Percentiles rank a stretch among this genome's conserved stretches.
Evolutionary conservation across 2,113 vertebrate species (phyloP).

Genomic region (Bubalus kerabau): DNA sequence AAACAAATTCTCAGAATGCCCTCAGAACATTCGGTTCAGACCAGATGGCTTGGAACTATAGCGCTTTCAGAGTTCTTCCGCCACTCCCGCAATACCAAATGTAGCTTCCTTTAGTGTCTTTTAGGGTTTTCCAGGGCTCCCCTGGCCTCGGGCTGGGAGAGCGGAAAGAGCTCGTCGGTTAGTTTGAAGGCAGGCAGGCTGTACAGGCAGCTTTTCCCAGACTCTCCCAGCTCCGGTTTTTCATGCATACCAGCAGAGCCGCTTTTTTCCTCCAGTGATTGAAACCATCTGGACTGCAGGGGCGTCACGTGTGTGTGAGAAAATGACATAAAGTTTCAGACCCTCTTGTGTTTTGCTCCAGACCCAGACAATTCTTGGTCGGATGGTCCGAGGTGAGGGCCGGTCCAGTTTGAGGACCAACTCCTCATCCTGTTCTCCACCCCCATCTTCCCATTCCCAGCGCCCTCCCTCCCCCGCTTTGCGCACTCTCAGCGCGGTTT

Average conservation of each 20-base stretch:
- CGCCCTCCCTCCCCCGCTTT: not conserved
- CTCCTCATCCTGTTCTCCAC: not conserved
- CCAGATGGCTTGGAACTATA: not conserved
- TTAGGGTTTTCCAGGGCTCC: not conserved
- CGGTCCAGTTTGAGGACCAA: not conserved
- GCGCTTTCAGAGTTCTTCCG: not conserved
- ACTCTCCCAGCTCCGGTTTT: constrained; percentile 67
- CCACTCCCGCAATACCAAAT: not conserved
- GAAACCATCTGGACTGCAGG: constrained; percentile 73
- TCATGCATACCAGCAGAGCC: constrained; percentile 71
- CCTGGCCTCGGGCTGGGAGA: not conserved
- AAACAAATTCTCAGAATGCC: not conserved
- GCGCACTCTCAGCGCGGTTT: not conserved
- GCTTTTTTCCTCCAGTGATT: constrained; percentile 74
- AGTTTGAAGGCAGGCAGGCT: constrained; percentile 45
- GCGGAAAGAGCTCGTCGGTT: constrained; percentile 31
- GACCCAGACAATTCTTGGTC: constrained; percentile 45
- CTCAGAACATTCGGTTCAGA: not conserved
- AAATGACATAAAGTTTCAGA: constrained; percentile 76
- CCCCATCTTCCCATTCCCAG: not conserved
- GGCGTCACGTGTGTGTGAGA: constrained; percentile 75
- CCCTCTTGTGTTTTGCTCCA: constrained; percentile 48
- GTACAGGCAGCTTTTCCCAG: constrained; percentile 63
- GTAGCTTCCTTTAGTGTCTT: not conserved
- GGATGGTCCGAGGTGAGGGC: constrained; percentile 47